phyloP scores from a whole-genome alignment of 2,888 invertebrate species.

The Galeopsomyia nigrocyanea region DNA sequence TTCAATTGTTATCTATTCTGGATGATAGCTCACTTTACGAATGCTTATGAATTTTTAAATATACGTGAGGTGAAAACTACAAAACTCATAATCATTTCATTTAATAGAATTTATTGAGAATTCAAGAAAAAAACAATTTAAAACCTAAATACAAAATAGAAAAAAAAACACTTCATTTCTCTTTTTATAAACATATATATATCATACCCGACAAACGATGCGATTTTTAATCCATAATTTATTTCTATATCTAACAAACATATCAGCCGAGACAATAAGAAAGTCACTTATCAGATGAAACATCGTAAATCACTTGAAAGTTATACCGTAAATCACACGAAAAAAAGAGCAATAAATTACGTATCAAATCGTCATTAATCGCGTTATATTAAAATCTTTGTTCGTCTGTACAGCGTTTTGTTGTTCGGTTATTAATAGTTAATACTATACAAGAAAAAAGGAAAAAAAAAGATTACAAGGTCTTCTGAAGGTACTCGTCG shows the following conservation, averaged over 20 bases:
- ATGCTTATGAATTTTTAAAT: no score
- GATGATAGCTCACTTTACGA: no score
- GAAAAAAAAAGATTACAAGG: slow-evolving; percentile 52
- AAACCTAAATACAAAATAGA: slow-evolving; percentile 17
- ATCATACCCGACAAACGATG: background rate
- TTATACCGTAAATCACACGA: no score
- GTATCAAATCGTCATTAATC: slow-evolving; percentile 10
- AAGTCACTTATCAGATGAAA: background rate
- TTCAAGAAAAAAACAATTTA: slow-evolving; percentile 21
- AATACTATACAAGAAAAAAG: slow-evolving; percentile 28
- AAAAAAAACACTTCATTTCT: slow-evolving; percentile 6
- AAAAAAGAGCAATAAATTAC: slow-evolving; percentile 24
- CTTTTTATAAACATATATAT: background rate
- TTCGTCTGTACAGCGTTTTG: slow-evolving; percentile 24
- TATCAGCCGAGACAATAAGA: slow-evolving; percentile 16
- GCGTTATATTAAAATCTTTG: background rate
- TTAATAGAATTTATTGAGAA: slow-evolving; percentile 22
- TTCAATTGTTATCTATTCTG: no score
- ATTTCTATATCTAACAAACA: slow-evolving; percentile 1
- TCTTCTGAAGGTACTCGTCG: slow-evolving; percentile 74
- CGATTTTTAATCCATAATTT: slow-evolving; percentile 16
- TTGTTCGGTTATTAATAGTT: slow-evolving; percentile 8
- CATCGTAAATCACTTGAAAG: background rate
- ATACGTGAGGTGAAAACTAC: no score
- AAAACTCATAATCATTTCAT: no score